Percentiles rank a stretch among this genome's conserved stretches.
Conservation (phyloP, 2,113 vertebrate genomes). For the Nipponia nippon region DNA sequence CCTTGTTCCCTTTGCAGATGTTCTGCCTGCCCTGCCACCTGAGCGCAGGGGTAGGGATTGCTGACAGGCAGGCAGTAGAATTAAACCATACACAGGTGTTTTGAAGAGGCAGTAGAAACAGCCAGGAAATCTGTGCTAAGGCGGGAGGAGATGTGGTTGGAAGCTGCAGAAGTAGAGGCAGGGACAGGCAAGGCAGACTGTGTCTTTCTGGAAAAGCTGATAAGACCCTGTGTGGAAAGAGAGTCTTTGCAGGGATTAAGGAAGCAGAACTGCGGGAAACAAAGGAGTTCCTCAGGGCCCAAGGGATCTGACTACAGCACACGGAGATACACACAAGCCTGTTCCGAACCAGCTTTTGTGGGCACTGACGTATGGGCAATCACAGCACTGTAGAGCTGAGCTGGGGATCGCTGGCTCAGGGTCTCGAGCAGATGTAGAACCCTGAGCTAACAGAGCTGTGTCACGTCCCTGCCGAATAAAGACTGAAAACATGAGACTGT, state of each 20-base stretch:
- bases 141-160: neutral
- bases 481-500: neutral
- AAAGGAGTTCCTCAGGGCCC: neutral
- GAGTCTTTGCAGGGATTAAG: neutral
- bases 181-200: neutral
- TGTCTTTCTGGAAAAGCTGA: neutral
- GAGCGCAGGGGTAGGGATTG: neutral
- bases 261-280: neutral
- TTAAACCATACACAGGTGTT: neutral
- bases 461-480: neutral
- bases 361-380: neutral
- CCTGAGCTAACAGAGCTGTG: neutral
- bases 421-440: neutral
- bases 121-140: neutral
- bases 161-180: neutral
- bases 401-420: neutral
- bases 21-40: neutral
- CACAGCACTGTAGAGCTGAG: neutral
- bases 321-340: accelerated
- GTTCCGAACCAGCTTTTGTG: neutral
- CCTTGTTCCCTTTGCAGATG: neutral
- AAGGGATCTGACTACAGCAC: neutral
- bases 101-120: neutral
- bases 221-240: neutral
- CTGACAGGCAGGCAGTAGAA: neutral